Percentiles rank a stretch among this genome's conserved stretches.
phyloP scores from a whole-genome alignment of 2,797 vertebrate species.

The Sphenodon punctatus region DNA sequence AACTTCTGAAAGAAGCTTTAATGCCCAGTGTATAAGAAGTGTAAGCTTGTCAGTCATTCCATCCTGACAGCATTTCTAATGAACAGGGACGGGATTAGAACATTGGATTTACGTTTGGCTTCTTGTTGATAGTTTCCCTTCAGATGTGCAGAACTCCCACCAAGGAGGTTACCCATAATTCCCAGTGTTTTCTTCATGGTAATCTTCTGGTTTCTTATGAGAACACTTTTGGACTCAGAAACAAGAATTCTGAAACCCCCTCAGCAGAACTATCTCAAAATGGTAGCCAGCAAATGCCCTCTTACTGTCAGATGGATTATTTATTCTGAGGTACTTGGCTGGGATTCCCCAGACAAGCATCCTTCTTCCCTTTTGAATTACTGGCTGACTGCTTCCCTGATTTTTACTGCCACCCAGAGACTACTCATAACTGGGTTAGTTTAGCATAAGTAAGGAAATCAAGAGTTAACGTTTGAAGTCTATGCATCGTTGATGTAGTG shows the following conservation, averaged over 20 bases:
- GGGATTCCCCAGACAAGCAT: not conserved
- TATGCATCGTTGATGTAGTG: not conserved
- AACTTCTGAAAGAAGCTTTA: not conserved
- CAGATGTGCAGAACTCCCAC: not conserved
- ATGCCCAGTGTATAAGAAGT: not conserved
- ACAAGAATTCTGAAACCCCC: not conserved
- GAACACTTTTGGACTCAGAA: not conserved
- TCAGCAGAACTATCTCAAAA: not conserved
- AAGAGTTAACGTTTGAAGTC: not conserved
- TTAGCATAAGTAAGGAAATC: not conserved
- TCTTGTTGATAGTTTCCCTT: not conserved
- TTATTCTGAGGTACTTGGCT: not conserved
- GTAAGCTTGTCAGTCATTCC: not conserved
- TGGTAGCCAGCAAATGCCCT: not conserved
- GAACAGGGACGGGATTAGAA: slow-evolving; percentile 15
- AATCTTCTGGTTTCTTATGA: not conserved
- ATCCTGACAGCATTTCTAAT: too few relatives aligned
- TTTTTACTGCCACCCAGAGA: too few relatives aligned
- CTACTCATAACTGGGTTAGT: too few relatives aligned
- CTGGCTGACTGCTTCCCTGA: fast-evolving
- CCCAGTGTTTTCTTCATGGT: not conserved
- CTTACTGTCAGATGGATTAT: not conserved
- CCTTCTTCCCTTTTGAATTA: not conserved
- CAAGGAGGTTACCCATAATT: not conserved
- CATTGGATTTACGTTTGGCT: not conserved